Base-by-base conservation (phyloP, 2,797 vertebrate genomes). In the Gila robusta region DNA sequence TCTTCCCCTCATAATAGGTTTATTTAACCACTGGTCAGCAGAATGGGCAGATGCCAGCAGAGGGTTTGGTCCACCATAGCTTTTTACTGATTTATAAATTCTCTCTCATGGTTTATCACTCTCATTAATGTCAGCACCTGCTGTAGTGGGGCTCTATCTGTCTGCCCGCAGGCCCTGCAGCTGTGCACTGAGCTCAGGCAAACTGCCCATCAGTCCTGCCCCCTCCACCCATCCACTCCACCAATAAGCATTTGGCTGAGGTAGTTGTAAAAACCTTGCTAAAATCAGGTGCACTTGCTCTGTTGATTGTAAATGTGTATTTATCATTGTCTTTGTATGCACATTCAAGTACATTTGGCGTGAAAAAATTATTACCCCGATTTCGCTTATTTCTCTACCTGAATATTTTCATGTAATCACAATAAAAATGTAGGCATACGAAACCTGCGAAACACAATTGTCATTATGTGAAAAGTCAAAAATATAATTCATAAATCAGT, bases 71-170 rank as follows among this genome's bases (percentile, higher is more conserved):
- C 59, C 37, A 70, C 85, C 72, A 47, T 86, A 73, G 66, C 62
- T 73, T 87, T 89, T 88, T 77, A 89, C 85, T 87, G 88, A 72
- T 88, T 84, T 80, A 84, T 89, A 89, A 87, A 88, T 84, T 79
- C 78, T 41, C 69, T 86, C 79, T 84, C 70, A 76, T 86, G 80
- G 84, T 90, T 90, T 88, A 89, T 90, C 88, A 81, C 87, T 79
- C 77, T 89, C 72, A 82, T 89, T 89, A 88, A 82, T 89, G 88
- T 85, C 76, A 83, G 76, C 85, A 81, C 73, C 81, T 83, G 87
- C 84, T 86, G 83, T 79, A 67, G 73, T 79, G 23, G 59, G 54
- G 56, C 44, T 86, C 84, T 86, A 49, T 81, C 84, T 86, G 84
- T 81, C 78, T 81, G 84, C 78, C 84, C 78, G 78, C 54, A 66